Conservation (phyloP, 2,888 invertebrate genomes). For the Drosophila algonquin region DNA sequence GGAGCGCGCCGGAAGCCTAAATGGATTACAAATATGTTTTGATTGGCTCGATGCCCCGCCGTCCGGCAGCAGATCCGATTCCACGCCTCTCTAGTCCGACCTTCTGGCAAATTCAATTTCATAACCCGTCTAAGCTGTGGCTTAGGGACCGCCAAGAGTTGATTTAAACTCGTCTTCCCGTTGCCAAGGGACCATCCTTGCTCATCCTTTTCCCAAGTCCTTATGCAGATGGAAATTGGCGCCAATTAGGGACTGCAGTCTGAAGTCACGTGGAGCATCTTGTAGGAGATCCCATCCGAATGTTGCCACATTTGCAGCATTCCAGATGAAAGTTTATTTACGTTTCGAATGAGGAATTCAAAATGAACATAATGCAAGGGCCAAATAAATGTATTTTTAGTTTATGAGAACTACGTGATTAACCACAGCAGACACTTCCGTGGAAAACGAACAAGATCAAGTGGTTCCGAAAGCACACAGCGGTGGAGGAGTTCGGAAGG, state of each 20-base stretch:
- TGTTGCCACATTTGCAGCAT: conserved; percentile 38
- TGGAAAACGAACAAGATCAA: conserved; percentile 17
- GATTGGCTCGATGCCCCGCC: conserved; percentile 40
- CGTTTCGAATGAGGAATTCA: conserved; percentile 33
- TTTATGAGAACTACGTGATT: conserved; percentile 55
- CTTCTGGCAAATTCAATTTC: conserved; percentile 56
- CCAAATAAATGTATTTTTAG: conserved; percentile 39
- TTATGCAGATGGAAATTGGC: conserved; percentile 63
- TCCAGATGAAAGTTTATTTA: conserved; percentile 45
- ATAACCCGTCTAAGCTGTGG: conserved; percentile 9
- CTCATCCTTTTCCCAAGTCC: background rate
- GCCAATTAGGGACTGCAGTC: conserved; percentile 52
- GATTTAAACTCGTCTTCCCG: conserved; percentile 39
- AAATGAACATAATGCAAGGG: conserved; percentile 57
- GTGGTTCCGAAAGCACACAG: background rate
- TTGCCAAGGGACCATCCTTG: no score
- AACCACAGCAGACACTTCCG: conserved; percentile 56
- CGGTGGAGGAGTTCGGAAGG: background rate
- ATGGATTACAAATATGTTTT: conserved; percentile 65
- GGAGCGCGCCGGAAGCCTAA: conserved; percentile 52
- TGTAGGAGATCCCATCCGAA: background rate
- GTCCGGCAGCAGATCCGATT: background rate
- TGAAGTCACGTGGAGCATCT: no score
- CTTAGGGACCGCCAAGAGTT: conserved; percentile 43
- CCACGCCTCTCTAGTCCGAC: background rate